A percentile compares a stretch with the other conserved stretches of the same genome.
Evolutionary conservation across 1,140 invertebrate genomes (phyloP).

Genomic region (Dendrolimus kikuchii): DNA sequence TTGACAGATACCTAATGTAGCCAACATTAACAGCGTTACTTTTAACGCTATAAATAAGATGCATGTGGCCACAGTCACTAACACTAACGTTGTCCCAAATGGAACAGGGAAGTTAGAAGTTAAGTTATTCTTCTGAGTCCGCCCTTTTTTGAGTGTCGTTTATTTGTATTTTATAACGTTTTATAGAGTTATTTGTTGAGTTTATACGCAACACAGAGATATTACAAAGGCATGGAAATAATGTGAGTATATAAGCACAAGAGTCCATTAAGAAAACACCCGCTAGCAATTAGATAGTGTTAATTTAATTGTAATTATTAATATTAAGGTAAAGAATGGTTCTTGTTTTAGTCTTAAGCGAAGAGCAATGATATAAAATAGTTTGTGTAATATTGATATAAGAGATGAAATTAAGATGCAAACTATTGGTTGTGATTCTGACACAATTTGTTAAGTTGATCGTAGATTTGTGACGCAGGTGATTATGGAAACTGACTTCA

Average conservation of each 20-base stretch:
- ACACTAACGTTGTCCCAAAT: no score
- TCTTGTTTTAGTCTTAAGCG: slow-evolving; percentile 69
- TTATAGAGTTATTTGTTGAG: slow-evolving; percentile 12
- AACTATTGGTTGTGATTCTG: slow-evolving; percentile 72
- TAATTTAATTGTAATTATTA: slow-evolving; percentile 71
- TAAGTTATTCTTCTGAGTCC: no score
- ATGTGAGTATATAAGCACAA: slow-evolving; percentile 52
- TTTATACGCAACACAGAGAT: slow-evolving; percentile 22
- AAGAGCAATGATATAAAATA: slow-evolving; percentile 71
- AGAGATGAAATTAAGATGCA: slow-evolving; percentile 70
- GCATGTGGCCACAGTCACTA: no score
- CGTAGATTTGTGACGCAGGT: slow-evolving; percentile 56
- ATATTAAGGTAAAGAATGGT: slow-evolving; percentile 65
- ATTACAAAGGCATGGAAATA: slow-evolving; percentile 41
- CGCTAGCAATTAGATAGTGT: slow-evolving; percentile 67
- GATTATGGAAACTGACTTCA: slow-evolving; percentile 55
- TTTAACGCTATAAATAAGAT: no score
- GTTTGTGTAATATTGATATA: slow-evolving; percentile 67
- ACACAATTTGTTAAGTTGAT: slow-evolving; percentile 72
- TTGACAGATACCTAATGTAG: no score
- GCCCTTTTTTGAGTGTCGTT: no score
- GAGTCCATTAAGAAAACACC: slow-evolving; percentile 60
- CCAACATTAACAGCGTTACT: no score
- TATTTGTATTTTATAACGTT: not conserved
- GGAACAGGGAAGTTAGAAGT: no score